Evolutionary conservation across 2,797 vertebrate genomes (phyloP), one percentile per base, ranked within the genome.

Genomic region (Peromyscus attwateri): DNA sequence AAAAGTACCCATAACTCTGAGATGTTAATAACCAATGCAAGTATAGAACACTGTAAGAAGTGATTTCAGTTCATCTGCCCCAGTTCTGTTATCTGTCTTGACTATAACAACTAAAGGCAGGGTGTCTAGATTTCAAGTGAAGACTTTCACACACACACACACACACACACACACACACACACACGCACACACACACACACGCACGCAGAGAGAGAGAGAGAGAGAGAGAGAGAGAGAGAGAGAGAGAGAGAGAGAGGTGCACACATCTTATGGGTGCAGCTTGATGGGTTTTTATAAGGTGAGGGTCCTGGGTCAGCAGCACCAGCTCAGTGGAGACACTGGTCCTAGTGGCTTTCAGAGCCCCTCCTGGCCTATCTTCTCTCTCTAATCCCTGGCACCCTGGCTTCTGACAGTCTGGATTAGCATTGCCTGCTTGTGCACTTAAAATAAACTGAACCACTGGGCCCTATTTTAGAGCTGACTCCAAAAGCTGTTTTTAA

Each of bases 401-500:
- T 90, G 34, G 43, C 73, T 95, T 95, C 81, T 23, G 57, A 88
- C 34, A 82, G 77, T 84, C 52, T 60, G 43, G 49, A 94, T 94
- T 79, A 75, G 17, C 52, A 71, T 90, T 92, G 73, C 68, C 92
- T 93, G 84, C 93, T 83, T 90, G 85, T 89, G 79, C 60, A 76
- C 91, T 97, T 94, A 95, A 97, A 96, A 95, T 92, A 95, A 92
- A 89, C 88, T 49, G 92, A 89, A 96, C 93, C 4, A 0, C 89
- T 89, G 81, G 94, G 71, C 95, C 79, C 92, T 97, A 60, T 92
- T 97, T 95, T 95, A 95, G 71, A 91, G 70, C 92, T 82, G 82
- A 95, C 96, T 96, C 87, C 95, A 92, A 95, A 84, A 95, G 91
- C 94, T 97, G 83, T 40, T 93, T 76, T 85, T 73, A 96, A 91